These are phyloP conservation scores for Notodonta dromedarius DNA, from an alignment of 2,888 invertebrate genomes.

Conservation along the genomic window DNA sequence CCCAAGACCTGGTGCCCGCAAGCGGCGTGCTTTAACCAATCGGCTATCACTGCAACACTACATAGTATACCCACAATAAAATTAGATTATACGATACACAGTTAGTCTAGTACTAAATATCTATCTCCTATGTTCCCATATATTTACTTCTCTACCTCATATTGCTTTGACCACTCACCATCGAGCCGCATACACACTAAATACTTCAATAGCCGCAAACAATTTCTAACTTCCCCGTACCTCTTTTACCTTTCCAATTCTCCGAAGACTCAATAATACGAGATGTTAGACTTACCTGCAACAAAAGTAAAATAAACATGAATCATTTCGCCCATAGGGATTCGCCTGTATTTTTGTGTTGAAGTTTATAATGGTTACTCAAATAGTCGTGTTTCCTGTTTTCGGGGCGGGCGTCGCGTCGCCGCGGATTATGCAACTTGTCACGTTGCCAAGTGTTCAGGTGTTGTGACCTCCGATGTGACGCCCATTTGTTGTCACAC, in stretches of 20 bases:
- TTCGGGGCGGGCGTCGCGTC: slow-evolving; percentile 53
- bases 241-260: slow-evolving; percentile 21
- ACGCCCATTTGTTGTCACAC: slow-evolving; percentile 54
- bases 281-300: slow-evolving; percentile 58
- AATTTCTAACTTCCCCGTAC: slow-evolving; percentile 10
- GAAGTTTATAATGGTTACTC: slow-evolving; percentile 60
- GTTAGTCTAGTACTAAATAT: neutral
- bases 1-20: too few relatives aligned
- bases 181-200: neutral
- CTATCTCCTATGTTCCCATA: neutral
- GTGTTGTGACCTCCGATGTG: slow-evolving; percentile 69
- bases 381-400: slow-evolving; percentile 79
- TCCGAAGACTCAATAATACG: slow-evolving; percentile 16
- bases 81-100: too few relatives aligned
- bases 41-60: too few relatives aligned
- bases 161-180: slow-evolving; percentile 6
- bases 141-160: neutral
- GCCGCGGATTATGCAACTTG: slow-evolving; percentile 74
- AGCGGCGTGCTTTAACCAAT: too few relatives aligned
- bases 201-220: slow-evolving; percentile 6
- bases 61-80: neutral
- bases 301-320: slow-evolving; percentile 45
- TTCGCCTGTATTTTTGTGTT: slow-evolving; percentile 38
- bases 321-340: slow-evolving; percentile 34
- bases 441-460: slow-evolving; percentile 75